Evolutionary conservation across 2,888 invertebrate genomes (phyloP), one percentile per base, ranked within the genome.

Genomic region (Hirtodrosophila alboralis): DNA sequence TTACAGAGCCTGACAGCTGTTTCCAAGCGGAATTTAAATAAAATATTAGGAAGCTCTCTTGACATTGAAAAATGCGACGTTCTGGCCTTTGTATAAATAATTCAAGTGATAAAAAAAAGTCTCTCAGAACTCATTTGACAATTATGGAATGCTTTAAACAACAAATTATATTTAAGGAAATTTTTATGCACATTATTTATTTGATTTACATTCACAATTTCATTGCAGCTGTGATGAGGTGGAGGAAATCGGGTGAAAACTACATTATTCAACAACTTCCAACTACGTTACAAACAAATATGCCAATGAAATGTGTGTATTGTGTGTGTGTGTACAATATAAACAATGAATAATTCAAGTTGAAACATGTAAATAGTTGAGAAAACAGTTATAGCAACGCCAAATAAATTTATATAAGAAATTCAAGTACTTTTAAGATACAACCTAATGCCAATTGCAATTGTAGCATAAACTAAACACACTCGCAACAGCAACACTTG

Each of bases 191-290:
- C 10, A 10, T 13, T 12, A 27, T 10, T 33, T 37, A 4, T 40
- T 7, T 14, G 9, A 30, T 64, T 31, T n/a, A 31, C 36, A 47
- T 33, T 2, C 7, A 13, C 2, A 18, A 38, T 40, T 34, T 26
- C 36, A 33, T 54, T 56, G 9, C 51, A 72, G 67, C 40, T 38
- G 38, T 16, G 26, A 14, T 14, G 14, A 38, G 28, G 12, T 10
- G 27, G n/a, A 13, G 28, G n/a, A 23, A n/a, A 14, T 16, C 7
- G 21, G 16, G 26, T 3, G 23, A 6, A 37, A 37, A 1, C 26
- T 67, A 48, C 61, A 69, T 67, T 48, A 73, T 49, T 67, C 45
- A 57, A 49, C 14, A 28, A 41, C 62, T 67, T 73, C 49, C 69
- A 66, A 36, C 56, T 33, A 48, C 37, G 51, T 26, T 49, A 63